A percentile compares a stretch with the other conserved stretches of the same genome.
phyloP scores from a whole-genome alignment of 2,888 invertebrate genomes.

The Polia nebulosa region DNA sequence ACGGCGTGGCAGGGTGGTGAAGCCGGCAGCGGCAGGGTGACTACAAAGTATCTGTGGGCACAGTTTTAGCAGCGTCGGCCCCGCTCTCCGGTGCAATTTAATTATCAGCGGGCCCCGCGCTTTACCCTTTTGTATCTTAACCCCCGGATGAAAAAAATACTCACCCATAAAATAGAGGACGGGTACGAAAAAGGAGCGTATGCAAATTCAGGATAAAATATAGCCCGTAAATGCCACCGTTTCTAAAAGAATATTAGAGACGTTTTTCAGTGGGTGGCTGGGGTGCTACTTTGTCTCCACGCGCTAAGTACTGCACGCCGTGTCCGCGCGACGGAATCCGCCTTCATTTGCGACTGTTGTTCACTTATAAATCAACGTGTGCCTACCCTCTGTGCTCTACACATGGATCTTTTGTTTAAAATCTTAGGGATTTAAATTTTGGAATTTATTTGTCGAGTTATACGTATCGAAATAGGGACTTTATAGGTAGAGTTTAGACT shows the following conservation, averaged over 20 bases:
- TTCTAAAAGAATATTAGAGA: slow-evolving; percentile 92
- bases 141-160: slow-evolving; percentile 90
- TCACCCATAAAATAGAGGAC: slow-evolving; percentile 91
- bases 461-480: not conserved
- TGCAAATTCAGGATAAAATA: slow-evolving; percentile 92
- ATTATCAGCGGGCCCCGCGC: slow-evolving; percentile 87
- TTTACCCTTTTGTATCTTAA: slow-evolving; percentile 92
- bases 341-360: slow-evolving; percentile 89
- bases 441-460: not conserved
- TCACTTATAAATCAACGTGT: slow-evolving; percentile 85
- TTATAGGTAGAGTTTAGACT: not conserved
- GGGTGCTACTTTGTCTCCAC: slow-evolving; percentile 90
- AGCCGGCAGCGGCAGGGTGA: slow-evolving; percentile 31
- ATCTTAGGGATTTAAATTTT: not conserved
- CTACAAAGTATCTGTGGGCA: slow-evolving; percentile 54
- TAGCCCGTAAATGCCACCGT: slow-evolving; percentile 92
- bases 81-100: slow-evolving; percentile 87
- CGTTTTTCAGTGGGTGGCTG: slow-evolving; percentile 91
- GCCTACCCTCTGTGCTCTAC: slow-evolving; percentile 31
- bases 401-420: slow-evolving; percentile 41
- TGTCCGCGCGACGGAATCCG: slow-evolving; percentile 86
- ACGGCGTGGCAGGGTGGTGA: slow-evolving; percentile 46
- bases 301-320: slow-evolving; percentile 88
- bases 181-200: slow-evolving; percentile 91
- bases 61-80: slow-evolving; percentile 60